These are phyloP conservation scores for Amphipoea lucens DNA, from an alignment of 2,888 invertebrate genomes.

Conservation along the genomic window DNA sequence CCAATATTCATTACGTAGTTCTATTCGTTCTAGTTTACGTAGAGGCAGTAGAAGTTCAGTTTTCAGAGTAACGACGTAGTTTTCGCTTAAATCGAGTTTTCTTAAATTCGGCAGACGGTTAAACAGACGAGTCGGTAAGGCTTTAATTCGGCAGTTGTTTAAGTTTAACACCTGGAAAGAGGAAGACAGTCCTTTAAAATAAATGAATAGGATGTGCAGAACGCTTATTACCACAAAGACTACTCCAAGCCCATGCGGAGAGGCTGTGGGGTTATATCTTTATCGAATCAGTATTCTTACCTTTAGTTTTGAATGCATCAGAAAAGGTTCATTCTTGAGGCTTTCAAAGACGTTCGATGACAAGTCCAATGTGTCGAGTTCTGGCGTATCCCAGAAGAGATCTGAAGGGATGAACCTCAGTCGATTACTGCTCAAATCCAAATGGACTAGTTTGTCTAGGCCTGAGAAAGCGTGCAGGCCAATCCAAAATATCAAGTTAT, in stretches of 20 bases:
- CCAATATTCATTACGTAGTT: constrained; percentile 90
- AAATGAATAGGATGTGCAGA: not conserved
- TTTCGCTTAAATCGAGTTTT: constrained; percentile 91
- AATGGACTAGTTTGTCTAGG: constrained; percentile 84
- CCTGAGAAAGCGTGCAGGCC: constrained; percentile 91
- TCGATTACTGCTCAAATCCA: constrained; percentile 92
- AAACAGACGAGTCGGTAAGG: constrained; percentile 88
- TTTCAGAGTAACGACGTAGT: constrained; percentile 90
- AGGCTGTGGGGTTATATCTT: not conserved
- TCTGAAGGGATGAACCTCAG: constrained; percentile 89
- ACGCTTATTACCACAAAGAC: not conserved
- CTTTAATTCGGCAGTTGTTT: constrained; percentile 90
- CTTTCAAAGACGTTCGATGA: constrained; percentile 91
- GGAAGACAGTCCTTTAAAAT: not conserved
- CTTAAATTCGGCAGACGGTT: constrained; percentile 89
- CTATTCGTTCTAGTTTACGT: constrained; percentile 86
- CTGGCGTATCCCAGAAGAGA: constrained; percentile 90
- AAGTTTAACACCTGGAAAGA: constrained; percentile 88
- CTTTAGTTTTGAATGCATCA: constrained; percentile 88
- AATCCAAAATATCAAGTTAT: constrained; percentile 91
- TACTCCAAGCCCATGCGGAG: not conserved
- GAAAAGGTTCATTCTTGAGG: constrained; percentile 88
- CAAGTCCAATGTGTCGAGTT: constrained; percentile 89
- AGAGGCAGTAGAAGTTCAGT: constrained; percentile 86
- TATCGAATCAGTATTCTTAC: constrained; percentile 72